A percentile compares a stretch with the other conserved stretches of the same genome.
Conservation (phyloP, 2,797 vertebrate genomes). For the Pelodytes ibericus region DNA sequence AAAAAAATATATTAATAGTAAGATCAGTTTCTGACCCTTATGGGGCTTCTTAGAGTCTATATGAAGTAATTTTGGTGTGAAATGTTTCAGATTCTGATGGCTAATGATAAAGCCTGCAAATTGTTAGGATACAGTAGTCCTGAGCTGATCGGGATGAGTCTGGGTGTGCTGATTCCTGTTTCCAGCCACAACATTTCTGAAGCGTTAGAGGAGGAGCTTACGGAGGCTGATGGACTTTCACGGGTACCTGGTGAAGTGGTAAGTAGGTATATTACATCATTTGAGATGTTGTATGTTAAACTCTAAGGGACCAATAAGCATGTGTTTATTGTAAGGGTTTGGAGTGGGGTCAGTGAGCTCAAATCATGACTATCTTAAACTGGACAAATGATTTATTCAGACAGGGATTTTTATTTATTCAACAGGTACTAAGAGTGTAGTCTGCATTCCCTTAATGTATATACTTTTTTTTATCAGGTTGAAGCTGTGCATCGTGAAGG, state of each 20-base stretch:
- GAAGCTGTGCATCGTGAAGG: slow-evolving; percentile 43
- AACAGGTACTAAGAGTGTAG: too few relatives aligned
- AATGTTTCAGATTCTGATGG: slow-evolving; percentile 88
- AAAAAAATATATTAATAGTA: too few relatives aligned
- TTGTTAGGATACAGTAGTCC: slow-evolving; percentile 79
- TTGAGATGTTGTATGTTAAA: too few relatives aligned
- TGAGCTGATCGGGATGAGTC: slow-evolving; percentile 81
- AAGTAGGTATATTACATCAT: slow-evolving; percentile 61
- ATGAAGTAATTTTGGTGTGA: neutral
- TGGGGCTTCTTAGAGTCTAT: too few relatives aligned
- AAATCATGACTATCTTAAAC: too few relatives aligned
- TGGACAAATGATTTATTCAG: too few relatives aligned
- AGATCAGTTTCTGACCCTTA: too few relatives aligned
- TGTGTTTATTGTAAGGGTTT: too few relatives aligned
- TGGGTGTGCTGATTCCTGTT: slow-evolving; percentile 77
- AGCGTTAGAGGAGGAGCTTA: slow-evolving; percentile 75
- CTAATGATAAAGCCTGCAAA: slow-evolving; percentile 83
- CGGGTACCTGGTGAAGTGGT: slow-evolving; percentile 87
- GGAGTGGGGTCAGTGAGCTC: too few relatives aligned
- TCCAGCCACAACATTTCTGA: slow-evolving; percentile 74
- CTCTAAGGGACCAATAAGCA: too few relatives aligned
- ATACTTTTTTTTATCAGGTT: slow-evolving; percentile 23
- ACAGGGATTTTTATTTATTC: too few relatives aligned
- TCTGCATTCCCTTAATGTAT: too few relatives aligned
- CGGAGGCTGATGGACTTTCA: slow-evolving; percentile 71